Conservation (phyloP, 2,113 vertebrate genomes). For the Etheostoma spectabile region DNA sequence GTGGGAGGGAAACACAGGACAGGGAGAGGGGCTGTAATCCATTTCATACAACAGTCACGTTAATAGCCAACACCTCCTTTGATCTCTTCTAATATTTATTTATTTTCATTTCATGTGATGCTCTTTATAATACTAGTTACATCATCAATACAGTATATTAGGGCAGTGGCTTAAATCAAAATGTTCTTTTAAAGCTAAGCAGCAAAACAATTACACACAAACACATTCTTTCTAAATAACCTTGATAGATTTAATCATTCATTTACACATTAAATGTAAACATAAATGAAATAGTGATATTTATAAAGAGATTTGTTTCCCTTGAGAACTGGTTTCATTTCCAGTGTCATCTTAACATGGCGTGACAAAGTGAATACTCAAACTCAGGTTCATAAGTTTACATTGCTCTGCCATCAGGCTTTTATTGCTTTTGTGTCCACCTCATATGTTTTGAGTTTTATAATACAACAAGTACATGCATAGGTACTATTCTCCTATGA, state of each 20-base stretch:
- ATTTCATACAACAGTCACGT: background rate
- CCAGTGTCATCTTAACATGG: slow-evolving; percentile 33
- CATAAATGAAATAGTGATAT: slow-evolving; percentile 11
- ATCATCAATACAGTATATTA: background rate
- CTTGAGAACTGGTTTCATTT: slow-evolving; percentile 23
- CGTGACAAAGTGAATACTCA: slow-evolving; percentile 60
- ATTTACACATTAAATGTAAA: background rate
- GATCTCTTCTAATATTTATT: background rate
- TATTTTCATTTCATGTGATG: background rate
- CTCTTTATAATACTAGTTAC: background rate
- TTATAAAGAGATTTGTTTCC: slow-evolving; percentile 49
- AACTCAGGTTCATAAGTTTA: slow-evolving; percentile 47
- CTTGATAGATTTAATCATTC: background rate
- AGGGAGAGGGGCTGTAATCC: background rate
- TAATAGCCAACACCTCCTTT: background rate
- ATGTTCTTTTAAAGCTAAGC: background rate
- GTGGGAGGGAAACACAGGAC: slow-evolving; percentile 17
- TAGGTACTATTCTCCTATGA: background rate
- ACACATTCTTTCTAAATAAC: background rate
- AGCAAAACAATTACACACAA: background rate
- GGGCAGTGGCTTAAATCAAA: slow-evolving; percentile 1
- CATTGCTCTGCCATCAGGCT: slow-evolving; percentile 13
- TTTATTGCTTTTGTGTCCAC: slow-evolving; percentile 40
- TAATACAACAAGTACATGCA: slow-evolving; percentile 33
- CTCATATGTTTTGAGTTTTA: slow-evolving; percentile 7